A percentile compares a stretch with the other conserved stretches of the same genome.
phyloP scores from a whole-genome alignment of 2,888 invertebrate genomes.

The Calliphora vomitoria region DNA sequence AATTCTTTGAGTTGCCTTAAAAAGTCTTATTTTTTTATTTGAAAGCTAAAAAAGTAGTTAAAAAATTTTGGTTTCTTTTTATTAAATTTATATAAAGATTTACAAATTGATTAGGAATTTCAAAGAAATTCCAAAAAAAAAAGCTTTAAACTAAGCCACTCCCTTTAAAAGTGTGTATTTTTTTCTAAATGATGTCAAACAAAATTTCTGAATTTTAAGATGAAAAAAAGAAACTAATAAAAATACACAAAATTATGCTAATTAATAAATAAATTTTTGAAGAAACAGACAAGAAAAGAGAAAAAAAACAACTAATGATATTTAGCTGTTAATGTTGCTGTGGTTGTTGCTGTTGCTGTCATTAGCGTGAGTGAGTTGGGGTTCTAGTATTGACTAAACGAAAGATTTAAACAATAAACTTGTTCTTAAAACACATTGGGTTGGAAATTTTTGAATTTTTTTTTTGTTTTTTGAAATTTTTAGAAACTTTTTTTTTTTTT shows the following conservation, averaged over 20 bases:
- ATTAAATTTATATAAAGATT: not conserved
- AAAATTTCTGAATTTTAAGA: constrained; percentile 21
- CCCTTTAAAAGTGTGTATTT: constrained; percentile 33
- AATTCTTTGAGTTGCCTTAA: constrained; percentile 15
- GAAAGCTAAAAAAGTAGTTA: constrained; percentile 27
- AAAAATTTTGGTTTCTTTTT: constrained; percentile 10
- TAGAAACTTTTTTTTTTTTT: constrained; percentile 38
- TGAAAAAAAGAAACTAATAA: constrained; percentile 7
- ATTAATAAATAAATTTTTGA: constrained; percentile 38
- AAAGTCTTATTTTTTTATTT: not conserved
- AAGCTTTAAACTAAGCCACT: constrained; percentile 44
- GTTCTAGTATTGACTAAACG: constrained; percentile 27
- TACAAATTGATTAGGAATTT: not conserved
- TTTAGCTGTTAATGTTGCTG: not conserved
- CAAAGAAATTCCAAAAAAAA: not conserved
- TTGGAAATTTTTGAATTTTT: constrained; percentile 25
- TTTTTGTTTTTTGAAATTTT: constrained; percentile 37
- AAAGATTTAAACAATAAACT: constrained; percentile 72
- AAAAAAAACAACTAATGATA: not conserved
- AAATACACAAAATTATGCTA: constrained; percentile 56
- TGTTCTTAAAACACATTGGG: constrained; percentile 50
- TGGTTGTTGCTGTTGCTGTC: not conserved
- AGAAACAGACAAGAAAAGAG: not conserved
- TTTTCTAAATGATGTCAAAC: constrained; percentile 13
- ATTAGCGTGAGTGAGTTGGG: not conserved